Percentiles rank a stretch among this genome's conserved stretches.
These are phyloP conservation scores for Gorsachius goisagi DNA, from an alignment of 2,113 vertebrate genomes.

Conservation along the genomic window DNA sequence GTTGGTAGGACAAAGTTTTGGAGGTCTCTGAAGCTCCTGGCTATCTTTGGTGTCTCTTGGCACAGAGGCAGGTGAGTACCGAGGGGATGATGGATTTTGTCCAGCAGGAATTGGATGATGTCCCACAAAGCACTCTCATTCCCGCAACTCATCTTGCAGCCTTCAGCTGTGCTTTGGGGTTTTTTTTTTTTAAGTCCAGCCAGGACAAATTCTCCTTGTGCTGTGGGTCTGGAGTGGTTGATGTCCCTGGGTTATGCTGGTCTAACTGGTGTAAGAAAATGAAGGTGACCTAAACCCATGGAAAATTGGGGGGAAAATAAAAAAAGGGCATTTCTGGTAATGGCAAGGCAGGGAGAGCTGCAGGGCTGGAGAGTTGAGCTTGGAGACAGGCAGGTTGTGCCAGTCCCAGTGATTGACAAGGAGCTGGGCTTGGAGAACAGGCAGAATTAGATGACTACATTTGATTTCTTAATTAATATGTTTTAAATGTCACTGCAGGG, in stretches of 20 bases:
- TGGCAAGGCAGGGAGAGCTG: neutral
- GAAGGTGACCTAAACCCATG: neutral
- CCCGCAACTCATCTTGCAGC: conserved; percentile 47
- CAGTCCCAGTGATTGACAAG: neutral
- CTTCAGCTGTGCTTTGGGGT: neutral
- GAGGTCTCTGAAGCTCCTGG: neutral
- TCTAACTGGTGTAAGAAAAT: neutral
- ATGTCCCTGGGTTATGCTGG: neutral
- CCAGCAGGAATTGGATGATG: conserved; percentile 55
- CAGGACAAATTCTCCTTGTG: conserved; percentile 42
- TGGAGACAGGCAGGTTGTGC: neutral
- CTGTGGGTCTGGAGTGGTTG: neutral
- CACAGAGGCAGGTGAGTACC: neutral
- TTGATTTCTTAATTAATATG: neutral
- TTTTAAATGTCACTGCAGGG: neutral
- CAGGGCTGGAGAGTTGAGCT: neutral
- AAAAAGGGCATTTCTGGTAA: neutral
- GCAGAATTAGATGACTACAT: neutral
- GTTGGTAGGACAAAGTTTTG: neutral
- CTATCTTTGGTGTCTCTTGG: neutral
- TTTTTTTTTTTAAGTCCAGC: neutral
- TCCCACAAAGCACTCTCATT: conserved; percentile 66
- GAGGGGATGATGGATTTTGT: conserved; percentile 26
- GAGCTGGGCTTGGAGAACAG: neutral
- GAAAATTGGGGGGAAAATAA: accelerated